phyloP scores from a whole-genome alignment of 2,113 vertebrate genomes.

The Grammomys dolichurus region DNA sequence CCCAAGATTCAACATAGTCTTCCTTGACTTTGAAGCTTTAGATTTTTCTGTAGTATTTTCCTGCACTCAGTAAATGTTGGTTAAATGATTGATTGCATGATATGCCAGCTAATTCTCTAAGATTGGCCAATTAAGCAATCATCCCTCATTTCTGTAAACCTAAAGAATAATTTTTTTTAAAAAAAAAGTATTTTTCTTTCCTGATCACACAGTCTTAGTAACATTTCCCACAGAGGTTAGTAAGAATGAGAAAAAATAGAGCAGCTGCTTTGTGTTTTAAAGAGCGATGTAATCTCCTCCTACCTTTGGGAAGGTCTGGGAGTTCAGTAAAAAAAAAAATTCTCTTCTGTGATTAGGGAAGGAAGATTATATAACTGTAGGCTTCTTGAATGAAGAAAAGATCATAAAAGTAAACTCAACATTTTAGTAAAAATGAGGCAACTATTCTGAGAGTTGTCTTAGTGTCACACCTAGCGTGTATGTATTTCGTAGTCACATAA shows the following conservation, averaged over 20 bases:
- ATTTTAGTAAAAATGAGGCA: neutral
- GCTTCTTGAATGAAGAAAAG: neutral
- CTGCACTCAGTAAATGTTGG: neutral
- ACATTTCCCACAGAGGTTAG: conserved; percentile 61
- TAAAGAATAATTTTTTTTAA: conserved; percentile 25
- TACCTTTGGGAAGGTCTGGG: conserved; percentile 12
- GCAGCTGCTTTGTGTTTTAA: conserved; percentile 31
- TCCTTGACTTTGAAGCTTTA: neutral
- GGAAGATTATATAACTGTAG: neutral
- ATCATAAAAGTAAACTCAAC: neutral
- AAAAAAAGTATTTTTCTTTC: conserved; percentile 11
- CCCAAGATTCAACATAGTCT: neutral
- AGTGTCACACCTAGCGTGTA: neutral
- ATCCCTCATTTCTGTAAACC: conserved; percentile 60
- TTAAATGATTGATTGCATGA: conserved; percentile 50
- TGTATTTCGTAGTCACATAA: neutral
- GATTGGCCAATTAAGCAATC: conserved; percentile 68
- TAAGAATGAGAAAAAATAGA: conserved; percentile 20
- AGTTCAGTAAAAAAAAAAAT: conserved; percentile 61
- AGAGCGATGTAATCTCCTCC: conserved; percentile 32
- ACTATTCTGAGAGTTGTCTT: neutral
- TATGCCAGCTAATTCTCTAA: conserved; percentile 62
- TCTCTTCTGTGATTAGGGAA: neutral
- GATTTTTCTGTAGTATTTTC: neutral
- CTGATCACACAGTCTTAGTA: conserved; percentile 25